Percentiles rank a stretch among this genome's conserved stretches.
phyloP scores from a whole-genome alignment of 2,797 vertebrate genomes.

The Lepilemur septentrionalis region DNA sequence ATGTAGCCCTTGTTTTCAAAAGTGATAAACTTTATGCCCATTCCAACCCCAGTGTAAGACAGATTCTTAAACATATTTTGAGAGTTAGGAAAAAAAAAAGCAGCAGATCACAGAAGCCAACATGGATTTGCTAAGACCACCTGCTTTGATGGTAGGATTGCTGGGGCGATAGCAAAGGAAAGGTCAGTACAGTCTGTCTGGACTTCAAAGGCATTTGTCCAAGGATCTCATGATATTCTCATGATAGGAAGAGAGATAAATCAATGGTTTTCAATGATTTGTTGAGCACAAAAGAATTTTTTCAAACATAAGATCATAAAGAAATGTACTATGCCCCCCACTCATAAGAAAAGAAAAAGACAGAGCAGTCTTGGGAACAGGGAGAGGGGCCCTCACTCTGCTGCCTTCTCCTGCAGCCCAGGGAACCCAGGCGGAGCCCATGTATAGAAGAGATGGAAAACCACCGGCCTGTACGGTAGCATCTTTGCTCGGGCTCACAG shows the following conservation, averaged over 20 bases:
- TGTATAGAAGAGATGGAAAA: neutral
- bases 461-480: neutral
- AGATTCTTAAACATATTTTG: neutral
- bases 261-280: neutral
- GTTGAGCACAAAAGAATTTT: neutral
- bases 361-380: neutral
- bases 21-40: neutral
- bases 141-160: neutral
- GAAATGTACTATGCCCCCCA: neutral
- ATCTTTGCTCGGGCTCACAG: neutral
- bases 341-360: neutral
- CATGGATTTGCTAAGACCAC: constrained; percentile 1
- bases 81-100: neutral
- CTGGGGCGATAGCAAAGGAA: neutral
- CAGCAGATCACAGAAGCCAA: neutral
- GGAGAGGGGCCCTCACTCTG: neutral
- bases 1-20: neutral
- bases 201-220: constrained; percentile 30
- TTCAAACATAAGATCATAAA: neutral
- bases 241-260: neutral
- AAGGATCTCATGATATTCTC: neutral
- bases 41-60: neutral
- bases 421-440: neutral
- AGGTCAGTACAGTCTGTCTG: neutral
- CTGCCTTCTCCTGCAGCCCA: neutral